These are phyloP conservation scores for Sarcophaga bullata DNA, from an alignment of 1,140 invertebrate genomes.

Conservation along the genomic window DNA sequence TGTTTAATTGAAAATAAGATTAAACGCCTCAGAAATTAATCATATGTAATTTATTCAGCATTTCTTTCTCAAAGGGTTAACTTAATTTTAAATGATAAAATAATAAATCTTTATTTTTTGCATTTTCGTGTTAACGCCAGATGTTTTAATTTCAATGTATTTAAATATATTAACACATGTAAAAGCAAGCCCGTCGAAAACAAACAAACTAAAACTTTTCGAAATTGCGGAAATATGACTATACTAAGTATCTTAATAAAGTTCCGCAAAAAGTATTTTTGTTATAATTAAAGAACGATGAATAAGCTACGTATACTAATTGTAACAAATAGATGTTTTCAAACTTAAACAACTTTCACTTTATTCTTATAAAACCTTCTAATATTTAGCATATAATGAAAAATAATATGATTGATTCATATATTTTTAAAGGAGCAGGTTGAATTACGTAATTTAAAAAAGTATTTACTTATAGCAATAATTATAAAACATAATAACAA, in stretches of 20 bases:
- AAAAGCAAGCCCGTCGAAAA: neutral
- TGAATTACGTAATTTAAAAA: too few relatives aligned
- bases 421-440: too few relatives aligned
- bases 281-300: neutral
- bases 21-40: too few relatives aligned
- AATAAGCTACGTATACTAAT: neutral
- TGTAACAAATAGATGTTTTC: constrained; percentile 4
- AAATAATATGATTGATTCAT: neutral
- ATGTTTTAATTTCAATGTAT: constrained; percentile 15
- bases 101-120: too few relatives aligned
- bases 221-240: constrained; percentile 17
- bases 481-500: too few relatives aligned
- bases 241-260: neutral
- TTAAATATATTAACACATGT: constrained; percentile 7
- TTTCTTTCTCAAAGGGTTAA: too few relatives aligned
- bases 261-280: constrained; percentile 4
- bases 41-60: too few relatives aligned
- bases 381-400: neutral
- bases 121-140: neutral
- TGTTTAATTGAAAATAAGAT: too few relatives aligned
- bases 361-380: constrained; percentile 12
- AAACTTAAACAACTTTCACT: constrained; percentile 20
- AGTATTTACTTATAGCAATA: too few relatives aligned
- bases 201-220: neutral
- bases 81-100: too few relatives aligned